A percentile compares a stretch with the other conserved stretches of the same genome.
phyloP scores from a whole-genome alignment of 2,113 vertebrate genomes.

The Mirza zaza region DNA sequence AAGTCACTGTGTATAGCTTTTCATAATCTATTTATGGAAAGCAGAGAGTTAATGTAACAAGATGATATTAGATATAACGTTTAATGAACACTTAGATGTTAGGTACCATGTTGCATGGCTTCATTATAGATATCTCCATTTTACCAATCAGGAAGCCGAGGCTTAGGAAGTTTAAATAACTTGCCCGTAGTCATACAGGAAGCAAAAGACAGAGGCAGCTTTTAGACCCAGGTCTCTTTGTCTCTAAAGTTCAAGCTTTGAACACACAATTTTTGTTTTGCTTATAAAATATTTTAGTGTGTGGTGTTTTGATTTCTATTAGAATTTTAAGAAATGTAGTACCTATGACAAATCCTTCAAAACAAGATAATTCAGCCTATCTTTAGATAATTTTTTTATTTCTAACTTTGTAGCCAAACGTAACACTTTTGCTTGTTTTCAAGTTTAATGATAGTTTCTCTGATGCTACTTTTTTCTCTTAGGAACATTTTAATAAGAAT shows the following conservation, averaged over 20 bases:
- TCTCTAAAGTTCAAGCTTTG: background rate
- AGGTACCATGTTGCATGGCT: background rate
- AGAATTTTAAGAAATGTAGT: background rate
- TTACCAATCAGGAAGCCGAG: background rate
- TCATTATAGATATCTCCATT: background rate
- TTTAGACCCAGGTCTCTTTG: background rate
- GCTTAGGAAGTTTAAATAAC: background rate
- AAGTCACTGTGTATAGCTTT: background rate
- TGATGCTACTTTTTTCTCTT: background rate
- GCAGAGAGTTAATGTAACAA: background rate
- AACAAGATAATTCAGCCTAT: background rate
- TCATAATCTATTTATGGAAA: background rate
- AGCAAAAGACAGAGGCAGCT: background rate
- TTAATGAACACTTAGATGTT: background rate
- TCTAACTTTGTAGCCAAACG: background rate
- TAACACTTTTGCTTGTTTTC: background rate
- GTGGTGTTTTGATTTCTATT: background rate
- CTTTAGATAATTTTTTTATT: background rate
- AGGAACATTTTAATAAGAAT: background rate
- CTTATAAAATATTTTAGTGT: background rate
- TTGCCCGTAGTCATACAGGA: background rate
- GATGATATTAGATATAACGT: background rate
- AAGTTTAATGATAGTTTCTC: background rate
- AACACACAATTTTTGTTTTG: background rate
- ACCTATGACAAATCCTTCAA: background rate